A percentile compares a stretch with the other conserved stretches of the same genome.
Evolutionary conservation across 2,888 invertebrate genomes (phyloP).

Genomic region (Gryllus longicercus): DNA sequence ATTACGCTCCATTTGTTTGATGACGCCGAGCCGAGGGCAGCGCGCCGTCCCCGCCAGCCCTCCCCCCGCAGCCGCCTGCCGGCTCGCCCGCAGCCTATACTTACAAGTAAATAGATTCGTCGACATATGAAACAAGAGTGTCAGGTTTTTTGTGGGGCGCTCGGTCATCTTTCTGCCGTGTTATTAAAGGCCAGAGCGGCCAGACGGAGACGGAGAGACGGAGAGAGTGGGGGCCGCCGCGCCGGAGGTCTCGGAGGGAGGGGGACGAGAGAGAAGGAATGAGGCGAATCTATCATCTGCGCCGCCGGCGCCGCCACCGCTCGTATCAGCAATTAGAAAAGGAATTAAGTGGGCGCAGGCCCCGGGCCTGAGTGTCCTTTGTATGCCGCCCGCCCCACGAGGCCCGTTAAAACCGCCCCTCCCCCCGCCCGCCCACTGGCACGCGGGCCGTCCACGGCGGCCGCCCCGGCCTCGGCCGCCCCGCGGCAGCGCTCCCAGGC

Average conservation of each 20-base stretch:
- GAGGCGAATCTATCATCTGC: neutral
- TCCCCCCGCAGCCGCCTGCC: neutral
- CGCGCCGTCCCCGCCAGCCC: neutral
- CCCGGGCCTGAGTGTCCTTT: no score
- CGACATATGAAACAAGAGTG: slow-evolving; percentile 28
- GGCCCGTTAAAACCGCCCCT: neutral
- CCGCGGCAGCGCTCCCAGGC: no score
- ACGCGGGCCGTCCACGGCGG: neutral
- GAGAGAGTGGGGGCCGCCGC: neutral
- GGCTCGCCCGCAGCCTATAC: slow-evolving; percentile 26
- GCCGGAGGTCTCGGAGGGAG: slow-evolving; percentile 5
- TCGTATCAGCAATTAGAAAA: neutral
- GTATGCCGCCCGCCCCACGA: no score
- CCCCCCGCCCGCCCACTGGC: neutral
- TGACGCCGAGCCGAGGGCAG: neutral
- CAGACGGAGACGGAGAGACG: slow-evolving; percentile 4
- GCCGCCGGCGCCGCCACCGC: neutral
- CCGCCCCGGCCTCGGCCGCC: no score
- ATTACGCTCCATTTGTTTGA: slow-evolving; percentile 7
- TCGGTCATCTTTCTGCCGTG: slow-evolving; percentile 29
- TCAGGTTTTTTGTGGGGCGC: slow-evolving; percentile 29
- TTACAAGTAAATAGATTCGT: slow-evolving; percentile 30
- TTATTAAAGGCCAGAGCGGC: slow-evolving; percentile 29
- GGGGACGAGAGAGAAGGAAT: neutral
- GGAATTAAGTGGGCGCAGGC: neutral